These are phyloP conservation scores for Zosterops japonicus DNA, from an alignment of 2,113 vertebrate species.

Conservation along the genomic window DNA sequence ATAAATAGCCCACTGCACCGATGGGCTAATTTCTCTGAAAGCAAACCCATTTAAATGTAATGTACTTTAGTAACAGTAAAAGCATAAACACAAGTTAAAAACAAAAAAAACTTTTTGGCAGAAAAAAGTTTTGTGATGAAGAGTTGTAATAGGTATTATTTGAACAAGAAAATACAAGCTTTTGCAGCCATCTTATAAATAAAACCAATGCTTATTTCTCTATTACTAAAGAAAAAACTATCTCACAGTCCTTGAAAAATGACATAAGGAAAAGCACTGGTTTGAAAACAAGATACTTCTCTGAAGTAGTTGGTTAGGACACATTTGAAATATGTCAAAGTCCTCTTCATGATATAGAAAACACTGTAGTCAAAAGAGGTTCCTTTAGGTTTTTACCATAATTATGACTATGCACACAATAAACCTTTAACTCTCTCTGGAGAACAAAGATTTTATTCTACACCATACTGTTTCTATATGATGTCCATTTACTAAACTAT, in stretches of 20 bases:
- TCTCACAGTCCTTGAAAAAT: not conserved
- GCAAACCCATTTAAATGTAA: not conserved
- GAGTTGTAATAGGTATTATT: not conserved
- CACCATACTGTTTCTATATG: not conserved
- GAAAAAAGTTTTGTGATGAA: not conserved
- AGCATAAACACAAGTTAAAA: not conserved
- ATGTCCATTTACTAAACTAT: not conserved
- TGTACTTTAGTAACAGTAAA: not conserved
- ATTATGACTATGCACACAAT: not conserved
- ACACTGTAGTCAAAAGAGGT: not conserved
- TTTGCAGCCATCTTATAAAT: not conserved
- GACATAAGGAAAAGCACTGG: not conserved
- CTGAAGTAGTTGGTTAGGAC: not conserved
- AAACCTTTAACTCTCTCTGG: not conserved
- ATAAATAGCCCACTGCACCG: not conserved
- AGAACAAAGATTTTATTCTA: not conserved
- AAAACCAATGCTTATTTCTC: not conserved
- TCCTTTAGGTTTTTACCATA: not conserved
- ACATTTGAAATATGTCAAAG: not conserved
- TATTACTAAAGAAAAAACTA: not conserved
- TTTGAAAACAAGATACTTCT: not conserved
- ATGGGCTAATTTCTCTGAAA: not conserved
- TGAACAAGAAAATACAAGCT: not conserved
- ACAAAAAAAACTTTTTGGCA: not conserved
- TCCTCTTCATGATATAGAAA: not conserved